A percentile compares a stretch with the other conserved stretches of the same genome.
Conservation (phyloP, 1,140 invertebrate genomes). For the Magallana angulata region DNA sequence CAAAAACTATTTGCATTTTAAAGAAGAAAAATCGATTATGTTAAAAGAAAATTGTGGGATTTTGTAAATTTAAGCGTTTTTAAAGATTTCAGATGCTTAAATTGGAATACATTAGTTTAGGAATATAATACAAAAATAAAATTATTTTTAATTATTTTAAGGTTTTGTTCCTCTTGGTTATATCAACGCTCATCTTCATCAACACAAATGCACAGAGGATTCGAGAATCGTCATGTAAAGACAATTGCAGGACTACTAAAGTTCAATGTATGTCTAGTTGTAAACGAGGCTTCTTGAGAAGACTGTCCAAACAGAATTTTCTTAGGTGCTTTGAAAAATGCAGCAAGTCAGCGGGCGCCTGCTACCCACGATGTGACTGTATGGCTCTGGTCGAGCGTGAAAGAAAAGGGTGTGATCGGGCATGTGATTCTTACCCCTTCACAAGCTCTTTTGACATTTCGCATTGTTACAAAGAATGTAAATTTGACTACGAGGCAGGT, state of each 20-base stretch:
- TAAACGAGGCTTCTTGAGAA: not conserved
- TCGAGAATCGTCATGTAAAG: not conserved
- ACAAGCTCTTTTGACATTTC: not conserved
- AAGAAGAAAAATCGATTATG: too few species aligned
- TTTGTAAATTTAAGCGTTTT: too few species aligned
- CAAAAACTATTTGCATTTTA: too few species aligned
- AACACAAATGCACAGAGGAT: not conserved
- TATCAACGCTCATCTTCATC: not conserved
- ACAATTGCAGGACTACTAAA: not conserved
- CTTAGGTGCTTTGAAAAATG: not conserved
- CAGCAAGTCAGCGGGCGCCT: not conserved
- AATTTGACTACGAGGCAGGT: not conserved
- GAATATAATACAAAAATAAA: not conserved
- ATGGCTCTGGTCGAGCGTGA: not conserved
- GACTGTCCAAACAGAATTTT: not conserved
- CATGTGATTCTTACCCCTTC: not conserved
- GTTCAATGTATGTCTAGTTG: not conserved
- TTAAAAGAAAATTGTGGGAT: too few species aligned
- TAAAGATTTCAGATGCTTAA: too few species aligned
- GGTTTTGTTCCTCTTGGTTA: not conserved
- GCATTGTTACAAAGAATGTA: slow-evolving; percentile 6
- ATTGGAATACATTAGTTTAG: too few species aligned
- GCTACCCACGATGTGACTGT: not conserved
- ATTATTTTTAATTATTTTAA: not conserved
- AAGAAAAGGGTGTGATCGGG: not conserved